Conservation (phyloP, 2,113 vertebrate genomes). For the Andinoacara biseriatus region DNA sequence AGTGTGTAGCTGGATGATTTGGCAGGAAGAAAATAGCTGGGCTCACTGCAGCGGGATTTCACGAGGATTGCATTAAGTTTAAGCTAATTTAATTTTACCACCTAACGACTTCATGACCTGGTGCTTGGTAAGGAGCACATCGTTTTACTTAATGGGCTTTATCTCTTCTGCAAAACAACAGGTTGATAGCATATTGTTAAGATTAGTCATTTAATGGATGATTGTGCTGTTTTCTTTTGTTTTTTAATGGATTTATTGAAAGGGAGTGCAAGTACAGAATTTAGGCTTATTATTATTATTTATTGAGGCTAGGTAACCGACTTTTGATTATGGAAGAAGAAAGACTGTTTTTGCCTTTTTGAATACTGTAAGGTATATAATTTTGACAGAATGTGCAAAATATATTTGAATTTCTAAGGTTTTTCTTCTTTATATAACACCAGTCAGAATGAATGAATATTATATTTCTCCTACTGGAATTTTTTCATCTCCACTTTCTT, state of each 20-base stretch:
- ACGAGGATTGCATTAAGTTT: slow-evolving; percentile 45
- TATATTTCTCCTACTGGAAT: neutral
- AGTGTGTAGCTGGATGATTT: slow-evolving; percentile 31
- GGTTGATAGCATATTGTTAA: neutral
- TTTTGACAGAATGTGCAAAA: neutral
- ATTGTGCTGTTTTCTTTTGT: neutral
- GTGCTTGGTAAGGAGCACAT: slow-evolving; percentile 27
- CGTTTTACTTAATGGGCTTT: slow-evolving; percentile 42
- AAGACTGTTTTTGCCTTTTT: neutral
- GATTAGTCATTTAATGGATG: neutral
- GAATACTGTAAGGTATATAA: neutral
- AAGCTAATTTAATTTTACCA: slow-evolving; percentile 59
- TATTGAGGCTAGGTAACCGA: neutral
- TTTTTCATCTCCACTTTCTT: neutral
- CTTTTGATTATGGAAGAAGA: neutral
- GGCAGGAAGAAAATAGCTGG: slow-evolving; percentile 4
- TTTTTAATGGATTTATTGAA: neutral
- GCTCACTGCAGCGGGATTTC: slow-evolving; percentile 43
- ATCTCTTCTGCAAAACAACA: slow-evolving; percentile 24
- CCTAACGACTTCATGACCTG: slow-evolving; percentile 60
- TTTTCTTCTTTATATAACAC: neutral
- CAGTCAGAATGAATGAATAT: neutral
- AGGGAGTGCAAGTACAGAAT: neutral
- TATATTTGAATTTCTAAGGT: neutral
- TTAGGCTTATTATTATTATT: neutral